These are phyloP conservation scores for Halocaridina rubra DNA, from an alignment of 2,888 invertebrate genomes.

Conservation along the genomic window DNA sequence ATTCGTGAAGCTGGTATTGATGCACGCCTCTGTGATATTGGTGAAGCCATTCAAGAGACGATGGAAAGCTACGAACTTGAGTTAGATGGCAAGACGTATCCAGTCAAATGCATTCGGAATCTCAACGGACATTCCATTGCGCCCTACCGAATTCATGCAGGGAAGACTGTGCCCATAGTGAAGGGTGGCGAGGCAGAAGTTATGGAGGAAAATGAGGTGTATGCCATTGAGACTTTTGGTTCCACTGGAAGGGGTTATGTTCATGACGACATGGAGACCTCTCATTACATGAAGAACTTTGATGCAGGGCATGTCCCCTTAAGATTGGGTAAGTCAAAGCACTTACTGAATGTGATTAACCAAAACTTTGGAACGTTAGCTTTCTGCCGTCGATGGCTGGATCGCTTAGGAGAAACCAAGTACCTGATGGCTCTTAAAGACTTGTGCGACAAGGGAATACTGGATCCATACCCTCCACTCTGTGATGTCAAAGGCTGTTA, in stretches of 20 bases:
- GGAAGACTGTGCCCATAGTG: slow-evolving; percentile 99
- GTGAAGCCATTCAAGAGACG: slow-evolving; percentile 92
- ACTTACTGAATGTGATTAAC: slow-evolving; percentile 90
- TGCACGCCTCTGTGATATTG: slow-evolving; percentile 96
- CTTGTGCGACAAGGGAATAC: slow-evolving; percentile 93
- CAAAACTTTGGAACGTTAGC: slow-evolving; percentile 97
- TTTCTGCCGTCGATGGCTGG: slow-evolving; percentile 98
- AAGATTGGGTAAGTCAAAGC: slow-evolving; percentile 93
- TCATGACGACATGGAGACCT: slow-evolving; percentile 99
- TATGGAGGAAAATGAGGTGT: slow-evolving; percentile 99
- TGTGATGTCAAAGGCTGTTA: slow-evolving; percentile 98
- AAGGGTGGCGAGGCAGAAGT: slow-evolving; percentile 97
- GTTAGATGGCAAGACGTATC: slow-evolving; percentile 94
- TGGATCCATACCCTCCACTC: slow-evolving; percentile 97
- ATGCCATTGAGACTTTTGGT: slow-evolving; percentile 99
- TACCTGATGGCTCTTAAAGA: slow-evolving; percentile 99
- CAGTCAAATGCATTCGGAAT: slow-evolving; percentile 96
- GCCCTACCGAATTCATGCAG: slow-evolving; percentile 89
- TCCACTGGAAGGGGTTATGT: slow-evolving; percentile 92
- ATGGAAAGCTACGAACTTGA: slow-evolving; percentile 99
- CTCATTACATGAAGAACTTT: slow-evolving; percentile 99
- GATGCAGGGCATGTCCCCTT: slow-evolving; percentile 91
- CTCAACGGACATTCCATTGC: slow-evolving; percentile 98
- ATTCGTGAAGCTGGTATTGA: slow-evolving; percentile 88
- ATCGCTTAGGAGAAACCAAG: slow-evolving; percentile 94